Conservation (phyloP, 2,113 vertebrate genomes). For the Atrichornis clamosus region DNA sequence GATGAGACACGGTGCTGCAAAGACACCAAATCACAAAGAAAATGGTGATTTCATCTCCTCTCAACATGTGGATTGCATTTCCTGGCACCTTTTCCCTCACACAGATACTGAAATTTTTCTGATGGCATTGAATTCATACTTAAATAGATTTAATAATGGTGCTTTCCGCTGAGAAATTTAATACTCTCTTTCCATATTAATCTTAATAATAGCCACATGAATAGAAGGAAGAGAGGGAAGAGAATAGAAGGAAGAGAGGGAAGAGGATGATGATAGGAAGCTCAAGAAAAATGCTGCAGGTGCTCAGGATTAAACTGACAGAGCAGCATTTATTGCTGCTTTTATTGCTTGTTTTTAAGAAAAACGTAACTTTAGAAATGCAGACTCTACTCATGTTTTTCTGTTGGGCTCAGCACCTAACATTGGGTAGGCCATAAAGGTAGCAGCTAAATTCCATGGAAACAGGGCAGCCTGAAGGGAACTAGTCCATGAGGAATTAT, state of each 20-base stretch:
- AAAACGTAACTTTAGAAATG: not conserved
- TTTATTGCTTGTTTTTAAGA: not conserved
- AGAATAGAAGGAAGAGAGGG: not conserved
- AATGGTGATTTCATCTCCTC: not conserved
- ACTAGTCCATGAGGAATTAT: fast-evolving
- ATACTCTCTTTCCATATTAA: not conserved
- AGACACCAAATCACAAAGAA: not conserved
- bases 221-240: not conserved
- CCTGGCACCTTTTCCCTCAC: not conserved
- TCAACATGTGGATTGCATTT: fast-evolving
- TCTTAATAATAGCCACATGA: not conserved
- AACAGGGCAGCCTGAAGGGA: not conserved
- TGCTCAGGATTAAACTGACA: not conserved
- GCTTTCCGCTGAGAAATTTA: not conserved
- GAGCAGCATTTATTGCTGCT: not conserved
- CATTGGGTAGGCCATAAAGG: not conserved
- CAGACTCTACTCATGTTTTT: not conserved
- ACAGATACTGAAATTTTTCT: not conserved
- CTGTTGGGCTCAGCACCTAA: fast-evolving
- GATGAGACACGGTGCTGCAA: not conserved
- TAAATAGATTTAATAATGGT: not conserved
- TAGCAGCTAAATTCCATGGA: not conserved
- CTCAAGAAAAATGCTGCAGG: not conserved
- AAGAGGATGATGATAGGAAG: not conserved
- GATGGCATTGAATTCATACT: not conserved